Evolutionary conservation across 2,113 vertebrate species (phyloP).

Genomic region (Oenanthe oenanthe): DNA sequence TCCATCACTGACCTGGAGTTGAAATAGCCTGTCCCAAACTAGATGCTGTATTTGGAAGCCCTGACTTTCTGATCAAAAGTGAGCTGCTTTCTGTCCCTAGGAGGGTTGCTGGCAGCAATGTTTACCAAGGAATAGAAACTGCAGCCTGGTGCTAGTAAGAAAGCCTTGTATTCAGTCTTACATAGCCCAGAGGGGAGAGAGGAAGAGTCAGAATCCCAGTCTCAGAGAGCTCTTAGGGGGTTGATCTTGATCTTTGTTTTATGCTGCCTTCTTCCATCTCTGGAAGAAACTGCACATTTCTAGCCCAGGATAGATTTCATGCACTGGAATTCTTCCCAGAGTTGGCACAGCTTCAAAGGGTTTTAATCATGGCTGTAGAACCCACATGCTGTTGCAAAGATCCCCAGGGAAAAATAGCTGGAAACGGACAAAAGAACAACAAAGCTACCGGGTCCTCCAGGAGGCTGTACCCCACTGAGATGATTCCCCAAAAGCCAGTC

Average conservation of each 20-base stretch:
- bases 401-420: background rate
- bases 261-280: background rate
- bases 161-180: background rate
- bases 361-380: slow-evolving; percentile 33
- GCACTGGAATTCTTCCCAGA: slow-evolving; percentile 51
- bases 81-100: background rate
- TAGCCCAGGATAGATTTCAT: slow-evolving; percentile 4
- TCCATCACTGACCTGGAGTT: background rate
- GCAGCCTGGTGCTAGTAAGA: background rate
- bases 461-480: background rate
- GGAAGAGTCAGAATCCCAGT: background rate
- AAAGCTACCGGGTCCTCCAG: background rate
- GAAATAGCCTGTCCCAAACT: background rate
- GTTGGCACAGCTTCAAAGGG: slow-evolving; percentile 39
- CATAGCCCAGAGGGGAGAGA: background rate
- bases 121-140: background rate
- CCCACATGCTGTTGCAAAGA: slow-evolving; percentile 7
- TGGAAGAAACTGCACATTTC: slow-evolving; percentile 20
- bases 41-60: background rate
- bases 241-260: slow-evolving; percentile 29
- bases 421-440: background rate
- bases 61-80: background rate
- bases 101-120: background rate
- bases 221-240: background rate
- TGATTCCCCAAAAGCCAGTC: background rate